Conservation (phyloP, 2,888 invertebrate species). For the Microchrysa polita region DNA sequence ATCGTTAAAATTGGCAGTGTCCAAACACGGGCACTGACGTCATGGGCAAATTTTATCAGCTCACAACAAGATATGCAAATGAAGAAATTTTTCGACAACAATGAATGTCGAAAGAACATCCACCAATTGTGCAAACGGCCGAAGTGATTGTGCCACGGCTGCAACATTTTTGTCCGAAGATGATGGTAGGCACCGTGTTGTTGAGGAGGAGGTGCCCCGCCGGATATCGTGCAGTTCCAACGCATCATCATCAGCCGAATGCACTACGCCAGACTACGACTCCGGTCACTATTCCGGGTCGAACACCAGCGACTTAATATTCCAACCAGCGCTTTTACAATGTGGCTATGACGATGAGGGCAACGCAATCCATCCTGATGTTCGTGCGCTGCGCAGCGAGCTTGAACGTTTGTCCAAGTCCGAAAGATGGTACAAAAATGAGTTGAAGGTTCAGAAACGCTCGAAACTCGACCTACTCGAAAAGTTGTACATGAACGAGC, state of each 20-base stretch:
- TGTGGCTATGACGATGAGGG: conserved; percentile 33
- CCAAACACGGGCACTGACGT: conserved; percentile 50
- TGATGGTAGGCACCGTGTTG: not conserved
- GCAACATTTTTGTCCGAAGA: not conserved
- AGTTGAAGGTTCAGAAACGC: conserved; percentile 58
- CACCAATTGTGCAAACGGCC: not conserved
- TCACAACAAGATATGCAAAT: conserved; percentile 34
- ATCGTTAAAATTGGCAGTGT: conserved; percentile 53
- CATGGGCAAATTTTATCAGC: conserved; percentile 31
- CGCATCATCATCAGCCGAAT: conserved; percentile 11
- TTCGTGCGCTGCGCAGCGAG: conserved; percentile 54
- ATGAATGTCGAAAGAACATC: conserved; percentile 18
- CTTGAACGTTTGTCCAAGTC: conserved; percentile 60
- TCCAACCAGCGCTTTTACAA: conserved; percentile 2
- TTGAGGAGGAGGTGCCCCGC: not conserved
- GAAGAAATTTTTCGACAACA: not conserved
- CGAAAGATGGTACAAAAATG: conserved; percentile 62
- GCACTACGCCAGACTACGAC: conserved; percentile 52
- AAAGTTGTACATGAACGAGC: conserved; percentile 60
- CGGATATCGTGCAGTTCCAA: conserved; percentile 33
- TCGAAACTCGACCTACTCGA: conserved; percentile 59
- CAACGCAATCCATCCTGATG: not conserved
- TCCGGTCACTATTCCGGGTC: conserved; percentile 56
- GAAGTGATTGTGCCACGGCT: too few species aligned
- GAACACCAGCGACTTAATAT: conserved; percentile 50